phyloP scores from a whole-genome alignment of 2,888 invertebrate species.

The Limnephilus lunatus region DNA sequence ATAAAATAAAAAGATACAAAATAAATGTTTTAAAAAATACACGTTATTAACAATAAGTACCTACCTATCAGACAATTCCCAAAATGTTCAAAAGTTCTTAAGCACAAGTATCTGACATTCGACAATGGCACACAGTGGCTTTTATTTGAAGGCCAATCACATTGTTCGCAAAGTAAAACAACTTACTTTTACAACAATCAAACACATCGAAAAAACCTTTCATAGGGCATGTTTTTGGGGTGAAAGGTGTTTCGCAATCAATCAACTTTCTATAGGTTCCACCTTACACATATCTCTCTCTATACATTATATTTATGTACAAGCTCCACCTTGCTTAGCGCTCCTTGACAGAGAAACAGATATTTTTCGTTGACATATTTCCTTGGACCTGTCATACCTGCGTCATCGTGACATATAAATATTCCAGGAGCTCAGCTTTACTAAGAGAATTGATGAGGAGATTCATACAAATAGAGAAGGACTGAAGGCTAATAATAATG shows the following conservation, averaged over 20 bases:
- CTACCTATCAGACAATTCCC: too few species aligned
- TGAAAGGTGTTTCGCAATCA: background rate
- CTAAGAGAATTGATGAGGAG: constrained; percentile 4
- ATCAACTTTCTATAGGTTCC: background rate
- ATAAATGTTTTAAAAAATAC: too few species aligned
- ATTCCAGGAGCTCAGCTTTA: background rate
- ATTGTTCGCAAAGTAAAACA: background rate
- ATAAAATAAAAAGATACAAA: too few species aligned
- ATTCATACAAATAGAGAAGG: background rate
- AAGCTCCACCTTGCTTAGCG: background rate
- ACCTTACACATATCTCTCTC: background rate
- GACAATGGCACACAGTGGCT: background rate
- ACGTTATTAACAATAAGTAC: too few species aligned
- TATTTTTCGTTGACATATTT: background rate
- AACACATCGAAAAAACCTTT: background rate
- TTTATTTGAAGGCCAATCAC: background rate
- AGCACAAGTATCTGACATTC: background rate
- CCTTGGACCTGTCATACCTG: background rate
- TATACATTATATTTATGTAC: background rate
- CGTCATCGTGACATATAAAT: background rate
- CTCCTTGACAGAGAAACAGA: background rate
- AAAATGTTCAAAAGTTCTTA: background rate
- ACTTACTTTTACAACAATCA: background rate
- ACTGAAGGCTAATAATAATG: background rate
- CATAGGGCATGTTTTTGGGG: background rate